A percentile compares a stretch with the other conserved stretches of the same genome.
phyloP scores from a whole-genome alignment of 35 echinoderm and acorn worm species.

The Stichopus chloronotus region DNA sequence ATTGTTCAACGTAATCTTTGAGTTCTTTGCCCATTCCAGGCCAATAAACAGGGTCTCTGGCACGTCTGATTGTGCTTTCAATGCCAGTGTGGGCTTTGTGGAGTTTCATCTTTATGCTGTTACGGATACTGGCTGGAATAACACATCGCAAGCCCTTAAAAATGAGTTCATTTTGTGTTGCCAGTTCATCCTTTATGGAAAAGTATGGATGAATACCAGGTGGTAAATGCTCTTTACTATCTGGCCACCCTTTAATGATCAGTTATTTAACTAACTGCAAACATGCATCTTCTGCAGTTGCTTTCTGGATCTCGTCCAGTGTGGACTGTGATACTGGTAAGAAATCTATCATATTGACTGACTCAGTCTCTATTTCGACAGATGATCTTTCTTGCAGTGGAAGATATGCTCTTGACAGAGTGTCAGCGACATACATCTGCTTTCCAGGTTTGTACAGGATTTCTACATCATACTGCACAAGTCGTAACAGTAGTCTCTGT shows the following conservation, averaged over 20 bases:
- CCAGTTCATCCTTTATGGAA: conserved; percentile 44
- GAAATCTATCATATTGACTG: conserved; percentile 16
- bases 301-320: conserved; percentile 8
- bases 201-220: conserved; percentile 54
- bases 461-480: conserved; percentile 58
- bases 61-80: conserved; percentile 62
- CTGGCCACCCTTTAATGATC: conserved; percentile 63
- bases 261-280: background rate
- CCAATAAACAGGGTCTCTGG: conserved; percentile 73
- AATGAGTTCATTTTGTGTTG: conserved; percentile 51
- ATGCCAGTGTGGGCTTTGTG: conserved; percentile 73
- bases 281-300: background rate
- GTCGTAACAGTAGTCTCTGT: conserved; percentile 23
- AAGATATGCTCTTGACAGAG: conserved; percentile 63
- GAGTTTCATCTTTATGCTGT: conserved; percentile 56
- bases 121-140: conserved; percentile 42
- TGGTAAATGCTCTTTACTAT: conserved; percentile 12
- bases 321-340: conserved; percentile 29
- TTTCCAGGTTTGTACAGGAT: conserved; percentile 68
- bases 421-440: conserved; percentile 69
- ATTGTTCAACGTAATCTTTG: conserved; percentile 49
- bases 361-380: background rate
- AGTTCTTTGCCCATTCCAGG: conserved; percentile 62
- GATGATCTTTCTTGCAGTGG: background rate
- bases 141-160: conserved; percentile 65